Base-by-base conservation (phyloP, 2,888 invertebrate genomes). In the Tethea ocularis region DNA sequence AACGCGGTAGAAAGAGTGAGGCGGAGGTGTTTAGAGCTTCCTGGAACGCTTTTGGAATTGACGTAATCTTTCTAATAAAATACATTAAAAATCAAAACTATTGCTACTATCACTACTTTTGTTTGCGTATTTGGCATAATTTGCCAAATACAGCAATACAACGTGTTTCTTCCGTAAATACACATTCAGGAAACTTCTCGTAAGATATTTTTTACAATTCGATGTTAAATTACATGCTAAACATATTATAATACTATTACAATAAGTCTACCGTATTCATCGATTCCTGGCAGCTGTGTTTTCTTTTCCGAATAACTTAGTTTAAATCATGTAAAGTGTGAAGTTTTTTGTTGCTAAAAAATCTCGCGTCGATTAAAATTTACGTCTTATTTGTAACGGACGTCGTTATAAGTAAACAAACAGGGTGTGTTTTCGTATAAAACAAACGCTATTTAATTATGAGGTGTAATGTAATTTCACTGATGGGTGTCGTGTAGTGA, bases 371-470 rank as follows among this genome's bases (percentile, higher is more conserved):
- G 46, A 1, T 10, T 46, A 20, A 46, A 46, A 46, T 46, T 20
- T 17, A 46, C 10, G 17, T 46, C 2, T 20, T 46, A 46, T 46
- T 46, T 46, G 20, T 20, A 20, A 20, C 46, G 20, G 15, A 20
- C 46, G 46, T 46, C 41, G 41, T 10, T 46, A 46, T 46, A n/a
- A n/a, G 17, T 38, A 56, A 58, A 69, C 57, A 66, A 68, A 69
- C 71, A 75, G 72, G 71, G 80, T 82, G 82, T 84, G 84, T 85
- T 77, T 72, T 69, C 69, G 78, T 79, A 80, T 77, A 54, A 82
- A 80, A 75, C 81, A 80, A 79, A 70, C 71, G 69, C 77, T 85
- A 88, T 89, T 90, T 89, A 87, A 89, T 89, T 88, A 89, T 62
- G 74, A 64, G 66, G 67, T 72, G 75, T 88, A 91, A 90, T 84